These are phyloP conservation scores for Spondyliosoma cantharus DNA, from an alignment of 2,797 vertebrate genomes.

Conservation along the genomic window DNA sequence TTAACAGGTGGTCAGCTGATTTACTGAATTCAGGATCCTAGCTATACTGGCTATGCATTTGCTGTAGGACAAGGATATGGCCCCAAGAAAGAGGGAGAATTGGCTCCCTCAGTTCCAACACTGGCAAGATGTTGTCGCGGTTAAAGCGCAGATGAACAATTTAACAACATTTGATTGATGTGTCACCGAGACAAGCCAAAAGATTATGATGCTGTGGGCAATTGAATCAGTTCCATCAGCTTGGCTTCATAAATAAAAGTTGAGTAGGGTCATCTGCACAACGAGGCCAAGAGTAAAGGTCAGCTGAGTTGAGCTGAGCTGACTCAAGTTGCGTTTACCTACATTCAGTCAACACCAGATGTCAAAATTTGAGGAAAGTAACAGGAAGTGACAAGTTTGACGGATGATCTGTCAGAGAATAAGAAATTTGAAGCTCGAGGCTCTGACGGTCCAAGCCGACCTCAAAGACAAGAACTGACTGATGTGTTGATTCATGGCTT, in stretches of 20 bases:
- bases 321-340: conserved; percentile 11
- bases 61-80: background rate
- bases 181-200: conserved; percentile 18
- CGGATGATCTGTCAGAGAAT: conserved; percentile 31
- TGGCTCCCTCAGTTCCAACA: conserved; percentile 2
- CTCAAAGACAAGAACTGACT: conserved; percentile 19
- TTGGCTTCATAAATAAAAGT: conserved; percentile 30
- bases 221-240: conserved; percentile 23
- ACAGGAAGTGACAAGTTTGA: conserved; percentile 39
- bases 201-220: conserved; percentile 6
- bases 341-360: conserved; percentile 21
- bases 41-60: conserved; percentile 10
- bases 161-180: conserved; percentile 20
- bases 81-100: background rate
- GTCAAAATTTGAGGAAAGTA: conserved; percentile 24
- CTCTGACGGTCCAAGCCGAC: conserved; percentile 2
- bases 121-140: conserved; percentile 8
- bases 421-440: conserved; percentile 18
- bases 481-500: background rate
- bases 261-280: conserved; percentile 11
- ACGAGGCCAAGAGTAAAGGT: conserved; percentile 8
- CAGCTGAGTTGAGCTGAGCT: conserved; percentile 6
- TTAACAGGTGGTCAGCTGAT: conserved; percentile 45
- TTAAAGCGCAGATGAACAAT: conserved; percentile 28
- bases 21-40: conserved; percentile 23